Evolutionary conservation across 2,113 vertebrate species (phyloP).

Genomic region (Hiodon tergisus): DNA sequence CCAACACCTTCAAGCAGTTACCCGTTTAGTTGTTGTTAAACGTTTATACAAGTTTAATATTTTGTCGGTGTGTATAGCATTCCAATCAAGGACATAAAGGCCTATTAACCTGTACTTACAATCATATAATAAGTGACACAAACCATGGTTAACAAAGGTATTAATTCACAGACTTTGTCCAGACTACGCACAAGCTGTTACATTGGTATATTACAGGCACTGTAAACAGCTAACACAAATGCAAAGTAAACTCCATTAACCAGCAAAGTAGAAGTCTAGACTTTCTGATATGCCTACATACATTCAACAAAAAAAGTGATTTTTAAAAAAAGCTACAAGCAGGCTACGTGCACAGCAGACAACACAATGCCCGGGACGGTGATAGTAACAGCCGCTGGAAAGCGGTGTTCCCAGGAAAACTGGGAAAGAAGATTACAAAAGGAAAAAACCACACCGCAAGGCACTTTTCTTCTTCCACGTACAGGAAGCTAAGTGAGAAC

Average conservation of each 20-base stretch:
- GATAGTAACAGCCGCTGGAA: slow-evolving; percentile 61
- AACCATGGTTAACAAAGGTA: too few relatives aligned
- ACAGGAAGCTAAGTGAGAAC: slow-evolving; percentile 76
- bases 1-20: too few relatives aligned
- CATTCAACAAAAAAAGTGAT: slow-evolving; percentile 46
- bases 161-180: too few relatives aligned
- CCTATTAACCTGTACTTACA: too few relatives aligned
- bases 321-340: slow-evolving; percentile 44
- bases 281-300: slow-evolving; percentile 54
- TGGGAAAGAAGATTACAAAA: slow-evolving; percentile 57
- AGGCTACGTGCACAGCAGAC: slow-evolving; percentile 60
- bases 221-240: slow-evolving; percentile 16
- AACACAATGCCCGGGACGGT: slow-evolving; percentile 65
- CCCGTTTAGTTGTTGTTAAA: too few relatives aligned
- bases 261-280: slow-evolving; percentile 57
- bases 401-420: slow-evolving; percentile 62
- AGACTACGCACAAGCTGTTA: neutral
- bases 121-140: too few relatives aligned
- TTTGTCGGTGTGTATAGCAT: too few relatives aligned
- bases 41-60: too few relatives aligned
- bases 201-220: neutral
- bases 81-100: too few relatives aligned
- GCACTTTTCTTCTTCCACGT: slow-evolving; percentile 67
- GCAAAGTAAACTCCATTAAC: slow-evolving; percentile 45
- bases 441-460: slow-evolving; percentile 62